phyloP scores from a whole-genome alignment of 2,113 vertebrate species.

The Nothobranchius furzeri region DNA sequence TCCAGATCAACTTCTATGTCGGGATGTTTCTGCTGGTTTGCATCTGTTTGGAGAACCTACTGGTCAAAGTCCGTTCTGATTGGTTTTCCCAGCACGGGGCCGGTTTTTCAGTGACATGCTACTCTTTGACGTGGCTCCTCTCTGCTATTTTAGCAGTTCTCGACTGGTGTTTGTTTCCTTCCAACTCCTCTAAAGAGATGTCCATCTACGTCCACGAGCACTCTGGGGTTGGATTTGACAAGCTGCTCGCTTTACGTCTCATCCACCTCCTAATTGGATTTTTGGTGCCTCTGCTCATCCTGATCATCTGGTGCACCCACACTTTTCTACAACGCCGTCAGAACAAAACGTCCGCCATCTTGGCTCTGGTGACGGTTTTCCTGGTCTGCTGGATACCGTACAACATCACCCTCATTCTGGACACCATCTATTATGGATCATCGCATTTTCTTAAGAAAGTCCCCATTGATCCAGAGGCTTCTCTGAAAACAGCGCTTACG shows the following conservation, averaged over 20 bases:
- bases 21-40: slow-evolving; percentile 81
- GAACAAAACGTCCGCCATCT: slow-evolving; percentile 58
- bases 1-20: slow-evolving; percentile 82
- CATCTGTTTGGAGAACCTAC: slow-evolving; percentile 78
- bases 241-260: slow-evolving; percentile 47
- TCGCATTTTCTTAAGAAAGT: not conserved
- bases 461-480: not conserved
- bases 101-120: slow-evolving; percentile 49
- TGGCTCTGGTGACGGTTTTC: slow-evolving; percentile 77
- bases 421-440: slow-evolving; percentile 54
- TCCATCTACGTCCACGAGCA: slow-evolving; percentile 63
- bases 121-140: slow-evolving; percentile 69
- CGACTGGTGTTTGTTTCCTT: slow-evolving; percentile 67
- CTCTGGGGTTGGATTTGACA: not conserved
- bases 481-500: slow-evolving; percentile 48
- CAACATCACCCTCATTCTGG: slow-evolving; percentile 78
- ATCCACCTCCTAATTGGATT: slow-evolving; percentile 76
- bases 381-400: slow-evolving; percentile 85
- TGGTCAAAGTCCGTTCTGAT: slow-evolving; percentile 68
- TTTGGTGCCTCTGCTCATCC: slow-evolving; percentile 65
- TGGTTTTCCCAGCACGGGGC: slow-evolving; percentile 67
- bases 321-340: slow-evolving; percentile 61
- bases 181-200: not conserved
- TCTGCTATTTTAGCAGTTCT: slow-evolving; percentile 77
- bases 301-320: slow-evolving; percentile 72